Evolutionary conservation across 1,140 invertebrate species (phyloP), one percentile per base, ranked within the genome.

Genomic region (Oedothorax gibbosus): DNA sequence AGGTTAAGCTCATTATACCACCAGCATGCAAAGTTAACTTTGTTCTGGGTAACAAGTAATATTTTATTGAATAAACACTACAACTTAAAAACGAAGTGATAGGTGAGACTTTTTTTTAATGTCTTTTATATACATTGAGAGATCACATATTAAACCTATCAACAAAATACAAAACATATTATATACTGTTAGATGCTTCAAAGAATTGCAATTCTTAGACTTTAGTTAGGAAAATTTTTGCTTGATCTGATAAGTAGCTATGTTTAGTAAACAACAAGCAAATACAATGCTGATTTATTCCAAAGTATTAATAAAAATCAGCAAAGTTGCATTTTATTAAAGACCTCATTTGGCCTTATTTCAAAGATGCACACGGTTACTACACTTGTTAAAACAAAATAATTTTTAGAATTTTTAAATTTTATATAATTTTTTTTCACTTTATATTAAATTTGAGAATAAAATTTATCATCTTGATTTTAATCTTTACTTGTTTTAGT

Each of bases 1-100:
- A 83, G 81, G 71, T 83, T 83, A 56, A 83, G 53, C 14, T 72
- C 64, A 72, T 64, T 71, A 14, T 72, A 57, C 79, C 79, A 82
- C 11, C 56, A 56, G 62, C 60, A 64, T 66, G 79, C 72, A 72
- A 66, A 57, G 57, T 75, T 75, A 18, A 21, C 7, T 51, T 75
- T 66, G 51, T n/a, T 73, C 73, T 21, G 62, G 53, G 11, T 82
- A 62, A 72, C 20, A n/a, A 56, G 18, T 82, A 64, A 21, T 75
- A 66, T 75, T 75, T 83, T 75, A 83, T 53, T 60, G 71, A 75
- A 75, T 12, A 54, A 65, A 75, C 71, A 78, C 20, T 14, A 20
- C 20, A 82, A 75, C 21, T 80, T 15, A 66, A 18, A 73, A 64
- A 50, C 12, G 56, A 51, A 73, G 12, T 7, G 54, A 20, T 75